Conservation (phyloP, 2,797 vertebrate species). For the Myiotriccus ornatus region DNA sequence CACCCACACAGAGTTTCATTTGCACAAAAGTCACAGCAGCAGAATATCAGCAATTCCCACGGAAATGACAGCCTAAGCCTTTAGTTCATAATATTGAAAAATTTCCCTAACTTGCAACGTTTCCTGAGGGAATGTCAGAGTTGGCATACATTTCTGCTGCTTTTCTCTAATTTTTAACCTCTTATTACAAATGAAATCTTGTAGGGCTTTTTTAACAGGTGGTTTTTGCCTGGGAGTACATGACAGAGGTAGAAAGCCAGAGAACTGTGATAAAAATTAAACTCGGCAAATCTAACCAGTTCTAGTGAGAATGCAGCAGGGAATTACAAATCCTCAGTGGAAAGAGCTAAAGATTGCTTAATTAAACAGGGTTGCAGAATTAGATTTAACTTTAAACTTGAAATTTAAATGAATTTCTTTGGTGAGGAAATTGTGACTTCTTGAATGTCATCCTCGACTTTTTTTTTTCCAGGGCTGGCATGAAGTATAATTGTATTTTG, state of each 20-base stretch:
- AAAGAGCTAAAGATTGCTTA: constrained; percentile 72
- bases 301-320: constrained; percentile 56
- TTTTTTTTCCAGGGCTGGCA: not conserved
- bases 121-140: constrained; percentile 68
- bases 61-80: constrained; percentile 67
- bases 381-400: constrained; percentile 70
- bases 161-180: constrained; percentile 64
- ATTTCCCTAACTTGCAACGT: constrained; percentile 54
- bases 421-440: constrained; percentile 46
- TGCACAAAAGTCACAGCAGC: constrained; percentile 68
- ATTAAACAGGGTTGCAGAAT: constrained; percentile 74
- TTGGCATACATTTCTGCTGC: constrained; percentile 24
- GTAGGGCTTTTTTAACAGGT: constrained; percentile 70
- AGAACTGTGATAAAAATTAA: constrained; percentile 72
- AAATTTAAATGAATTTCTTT: constrained; percentile 71
- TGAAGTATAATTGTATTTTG: constrained; percentile 53
- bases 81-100: constrained; percentile 71
- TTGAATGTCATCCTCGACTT: constrained; percentile 59
- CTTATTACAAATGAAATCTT: constrained; percentile 67
- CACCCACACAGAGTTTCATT: constrained; percentile 73
- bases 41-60: constrained; percentile 67
- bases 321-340: constrained; percentile 67
- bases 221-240: constrained; percentile 56
- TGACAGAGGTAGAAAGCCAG: constrained; percentile 61
- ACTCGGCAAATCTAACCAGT: constrained; percentile 63